Percentiles rank a stretch among this genome's conserved stretches.
Conservation (phyloP, 2,888 invertebrate genomes). For the Ametastegia equiseti region DNA sequence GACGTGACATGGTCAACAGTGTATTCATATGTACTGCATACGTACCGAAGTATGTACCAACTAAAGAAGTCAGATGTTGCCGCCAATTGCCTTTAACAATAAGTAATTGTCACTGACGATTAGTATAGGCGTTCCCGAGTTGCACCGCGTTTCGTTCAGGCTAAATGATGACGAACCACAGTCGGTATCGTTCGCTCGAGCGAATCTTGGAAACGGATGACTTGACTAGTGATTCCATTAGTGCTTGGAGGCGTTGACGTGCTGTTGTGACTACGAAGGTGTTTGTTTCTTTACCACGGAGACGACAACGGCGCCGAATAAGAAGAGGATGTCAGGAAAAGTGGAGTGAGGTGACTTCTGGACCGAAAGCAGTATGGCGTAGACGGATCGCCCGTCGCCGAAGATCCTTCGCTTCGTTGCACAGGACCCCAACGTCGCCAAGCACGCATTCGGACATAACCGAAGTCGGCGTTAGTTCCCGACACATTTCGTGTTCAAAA, state of each 20-base stretch:
- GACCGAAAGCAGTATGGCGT: conserved; percentile 37
- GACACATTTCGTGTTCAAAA: conserved; percentile 3
- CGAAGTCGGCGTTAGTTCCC: conserved; percentile 26
- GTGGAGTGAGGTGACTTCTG: conserved; percentile 22
- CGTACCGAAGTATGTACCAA: too few species aligned
- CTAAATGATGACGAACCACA: not conserved
- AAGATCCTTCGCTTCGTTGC: conserved; percentile 40
- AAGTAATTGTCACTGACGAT: not conserved
- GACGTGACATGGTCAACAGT: not conserved
- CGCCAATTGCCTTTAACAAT: not conserved
- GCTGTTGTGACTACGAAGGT: conserved; percentile 41
- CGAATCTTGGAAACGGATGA: conserved; percentile 37
- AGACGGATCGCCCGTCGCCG: conserved; percentile 44
- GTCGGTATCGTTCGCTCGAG: conserved; percentile 16
- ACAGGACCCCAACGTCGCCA: conserved; percentile 39
- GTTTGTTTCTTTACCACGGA: conserved; percentile 34
- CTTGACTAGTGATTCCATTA: conserved; percentile 44
- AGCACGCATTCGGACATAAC: conserved; percentile 37
- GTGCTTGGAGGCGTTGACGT: conserved; percentile 33
- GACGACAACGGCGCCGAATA: conserved; percentile 41
- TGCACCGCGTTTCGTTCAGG: not conserved
- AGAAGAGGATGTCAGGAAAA: not conserved
- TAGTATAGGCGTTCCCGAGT: not conserved
- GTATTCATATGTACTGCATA: not conserved
- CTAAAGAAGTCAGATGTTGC: conserved; percentile 1